phyloP scores from a whole-genome alignment of 2,797 vertebrate species.

The Tenualosa ilisha region DNA sequence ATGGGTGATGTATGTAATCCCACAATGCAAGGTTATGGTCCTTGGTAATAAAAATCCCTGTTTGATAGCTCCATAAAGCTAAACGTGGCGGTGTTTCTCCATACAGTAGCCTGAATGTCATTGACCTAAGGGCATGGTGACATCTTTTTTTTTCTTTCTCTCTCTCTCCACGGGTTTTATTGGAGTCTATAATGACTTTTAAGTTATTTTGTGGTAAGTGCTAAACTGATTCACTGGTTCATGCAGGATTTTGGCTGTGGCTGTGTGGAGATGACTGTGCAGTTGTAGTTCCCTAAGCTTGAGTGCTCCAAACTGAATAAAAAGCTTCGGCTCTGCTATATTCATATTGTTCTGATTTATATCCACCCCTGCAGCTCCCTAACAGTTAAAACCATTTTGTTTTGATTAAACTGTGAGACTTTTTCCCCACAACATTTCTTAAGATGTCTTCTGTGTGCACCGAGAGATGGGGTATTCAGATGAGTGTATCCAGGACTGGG shows the following conservation, averaged over 20 bases:
- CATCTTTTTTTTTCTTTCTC: conserved; percentile 31
- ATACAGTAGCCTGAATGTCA: conserved; percentile 34
- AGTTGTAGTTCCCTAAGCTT: neutral
- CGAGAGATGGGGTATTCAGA: neutral
- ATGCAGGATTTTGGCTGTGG: neutral
- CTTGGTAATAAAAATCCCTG: conserved; percentile 43
- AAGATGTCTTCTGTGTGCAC: neutral
- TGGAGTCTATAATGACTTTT: conserved; percentile 30
- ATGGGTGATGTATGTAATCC: conserved; percentile 9
- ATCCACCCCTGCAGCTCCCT: neutral
- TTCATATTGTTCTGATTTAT: neutral
- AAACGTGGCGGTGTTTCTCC: conserved; percentile 46
- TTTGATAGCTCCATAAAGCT: conserved; percentile 55
- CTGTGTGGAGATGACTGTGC: neutral
- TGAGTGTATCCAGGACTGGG: too few species aligned
- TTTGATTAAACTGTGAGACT: neutral
- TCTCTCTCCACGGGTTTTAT: conserved; percentile 22
- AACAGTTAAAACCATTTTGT: neutral
- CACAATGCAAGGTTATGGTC: conserved; percentile 34
- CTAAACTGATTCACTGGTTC: neutral
- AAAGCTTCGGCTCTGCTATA: neutral
- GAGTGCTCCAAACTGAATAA: neutral
- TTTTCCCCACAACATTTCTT: neutral
- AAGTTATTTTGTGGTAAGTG: conserved; percentile 29
- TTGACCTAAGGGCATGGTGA: conserved; percentile 42